phyloP scores from a whole-genome alignment of 2,113 vertebrate species.

The Emydocephalus ijimae region DNA sequence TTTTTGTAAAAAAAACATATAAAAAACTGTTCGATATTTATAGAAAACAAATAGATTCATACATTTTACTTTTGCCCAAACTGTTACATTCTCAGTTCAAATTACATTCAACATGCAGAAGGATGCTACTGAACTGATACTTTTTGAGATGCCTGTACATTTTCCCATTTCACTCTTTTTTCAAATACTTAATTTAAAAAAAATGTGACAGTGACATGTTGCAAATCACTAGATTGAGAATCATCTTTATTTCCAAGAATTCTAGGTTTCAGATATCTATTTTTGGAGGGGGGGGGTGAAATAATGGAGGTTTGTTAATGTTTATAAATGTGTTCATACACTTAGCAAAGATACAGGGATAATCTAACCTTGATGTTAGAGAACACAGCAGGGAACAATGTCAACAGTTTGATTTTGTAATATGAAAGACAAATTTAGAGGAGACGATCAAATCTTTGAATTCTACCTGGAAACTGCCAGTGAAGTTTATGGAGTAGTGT shows the following conservation, averaged over 20 bases:
- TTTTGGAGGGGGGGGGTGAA: background rate
- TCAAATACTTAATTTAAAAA: background rate
- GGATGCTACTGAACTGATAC: background rate
- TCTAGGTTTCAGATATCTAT: background rate
- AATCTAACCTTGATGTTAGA: background rate
- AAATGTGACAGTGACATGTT: background rate
- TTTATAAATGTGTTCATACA: background rate
- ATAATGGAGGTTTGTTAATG: background rate
- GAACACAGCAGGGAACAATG: background rate
- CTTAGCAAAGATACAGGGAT: background rate
- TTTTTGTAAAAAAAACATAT: background rate
- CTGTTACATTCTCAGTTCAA: background rate
- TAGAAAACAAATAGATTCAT: background rate
- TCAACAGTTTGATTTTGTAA: background rate
- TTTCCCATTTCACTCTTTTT: background rate
- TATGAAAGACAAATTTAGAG: background rate
- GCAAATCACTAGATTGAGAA: background rate
- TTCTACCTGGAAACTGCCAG: background rate
- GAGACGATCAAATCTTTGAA: background rate
- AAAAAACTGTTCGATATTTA: background rate
- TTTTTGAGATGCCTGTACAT: background rate
- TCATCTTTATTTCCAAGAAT: background rate
- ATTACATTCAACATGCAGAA: background rate
- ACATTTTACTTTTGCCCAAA: background rate
- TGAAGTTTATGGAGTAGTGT: background rate